Conservation (phyloP, 2,113 vertebrate genomes). For the Taurulus bubalis region DNA sequence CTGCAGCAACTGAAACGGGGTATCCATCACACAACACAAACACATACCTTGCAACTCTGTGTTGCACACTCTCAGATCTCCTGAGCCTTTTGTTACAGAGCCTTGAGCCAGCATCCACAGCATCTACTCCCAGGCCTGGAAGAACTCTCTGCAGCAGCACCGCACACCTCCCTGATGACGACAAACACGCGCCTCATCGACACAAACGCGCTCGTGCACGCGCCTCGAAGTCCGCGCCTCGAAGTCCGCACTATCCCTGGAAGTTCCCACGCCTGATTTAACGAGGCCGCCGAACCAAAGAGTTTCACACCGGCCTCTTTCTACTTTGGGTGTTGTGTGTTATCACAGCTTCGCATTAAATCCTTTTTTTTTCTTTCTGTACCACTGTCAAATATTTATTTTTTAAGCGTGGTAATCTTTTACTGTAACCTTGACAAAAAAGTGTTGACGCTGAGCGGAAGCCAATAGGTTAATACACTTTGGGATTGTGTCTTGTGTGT, state of each 20-base stretch:
- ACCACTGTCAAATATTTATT: constrained; percentile 14
- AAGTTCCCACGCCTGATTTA: constrained; percentile 24
- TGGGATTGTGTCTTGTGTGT: constrained; percentile 35
- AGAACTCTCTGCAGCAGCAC: constrained; percentile 1
- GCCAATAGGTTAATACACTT: constrained; percentile 72
- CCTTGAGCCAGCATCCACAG: constrained; percentile 30
- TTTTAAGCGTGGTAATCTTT: constrained; percentile 38
- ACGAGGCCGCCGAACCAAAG: not conserved
- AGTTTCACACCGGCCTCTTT: not conserved
- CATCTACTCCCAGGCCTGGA: no score
- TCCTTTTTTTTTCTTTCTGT: constrained; percentile 8
- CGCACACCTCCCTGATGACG: constrained; percentile 4
- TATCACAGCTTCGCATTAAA: constrained; percentile 29
- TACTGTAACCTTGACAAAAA: constrained; percentile 67
- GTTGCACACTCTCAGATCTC: constrained; percentile 14
- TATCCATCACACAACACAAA: constrained; percentile 32
- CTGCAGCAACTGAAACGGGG: constrained; percentile 44
- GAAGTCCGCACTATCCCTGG: not conserved
- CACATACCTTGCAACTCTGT: constrained; percentile 7
- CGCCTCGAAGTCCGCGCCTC: not conserved
- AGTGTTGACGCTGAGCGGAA: constrained; percentile 63
- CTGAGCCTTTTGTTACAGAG: constrained; percentile 29
- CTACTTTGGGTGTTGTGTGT: not conserved
- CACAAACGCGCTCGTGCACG: not conserved
- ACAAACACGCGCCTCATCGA: not conserved